Evolutionary conservation across 2,888 invertebrate genomes (phyloP).

Genomic region (Pelosia muscerda): DNA sequence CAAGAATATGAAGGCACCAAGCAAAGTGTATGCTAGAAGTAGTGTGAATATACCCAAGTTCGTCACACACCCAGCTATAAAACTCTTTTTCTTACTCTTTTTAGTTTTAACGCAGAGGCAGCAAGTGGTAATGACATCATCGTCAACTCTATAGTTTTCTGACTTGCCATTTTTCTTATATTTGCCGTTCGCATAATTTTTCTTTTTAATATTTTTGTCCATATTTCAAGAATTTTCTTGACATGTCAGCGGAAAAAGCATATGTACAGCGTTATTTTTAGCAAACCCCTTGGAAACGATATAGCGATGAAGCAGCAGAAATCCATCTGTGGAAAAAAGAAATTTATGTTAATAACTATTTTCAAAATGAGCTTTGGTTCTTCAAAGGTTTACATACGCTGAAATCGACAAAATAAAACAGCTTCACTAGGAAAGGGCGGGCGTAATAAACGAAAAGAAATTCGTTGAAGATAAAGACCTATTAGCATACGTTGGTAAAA

Average conservation of each 20-base stretch:
- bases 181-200: conserved; percentile 79
- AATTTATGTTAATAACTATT: conserved; percentile 39
- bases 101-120: conserved; percentile 83
- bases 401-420: conserved; percentile 65
- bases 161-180: conserved; percentile 79
- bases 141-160: conserved; percentile 72
- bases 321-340: conserved; percentile 63
- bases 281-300: conserved; percentile 29
- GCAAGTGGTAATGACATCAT: conserved; percentile 78
- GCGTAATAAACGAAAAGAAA: conserved; percentile 60
- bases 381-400: conserved; percentile 53
- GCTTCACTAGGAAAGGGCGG: conserved; percentile 71
- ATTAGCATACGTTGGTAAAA: conserved; percentile 53
- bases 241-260: conserved; percentile 34
- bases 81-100: conserved; percentile 80
- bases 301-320: conserved; percentile 37
- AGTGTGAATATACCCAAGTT: conserved; percentile 94
- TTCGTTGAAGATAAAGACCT: conserved; percentile 54
- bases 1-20: conserved; percentile 93
- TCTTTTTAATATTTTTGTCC: conserved; percentile 80
- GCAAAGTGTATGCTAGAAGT: conserved; percentile 91
- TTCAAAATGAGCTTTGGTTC: conserved; percentile 47
- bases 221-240: conserved; percentile 59
- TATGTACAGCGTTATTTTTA: conserved; percentile 36
- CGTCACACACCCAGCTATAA: conserved; percentile 90